Evolutionary conservation across 2,797 vertebrate genomes (phyloP).

Genomic region (Pristis pectinata): DNA sequence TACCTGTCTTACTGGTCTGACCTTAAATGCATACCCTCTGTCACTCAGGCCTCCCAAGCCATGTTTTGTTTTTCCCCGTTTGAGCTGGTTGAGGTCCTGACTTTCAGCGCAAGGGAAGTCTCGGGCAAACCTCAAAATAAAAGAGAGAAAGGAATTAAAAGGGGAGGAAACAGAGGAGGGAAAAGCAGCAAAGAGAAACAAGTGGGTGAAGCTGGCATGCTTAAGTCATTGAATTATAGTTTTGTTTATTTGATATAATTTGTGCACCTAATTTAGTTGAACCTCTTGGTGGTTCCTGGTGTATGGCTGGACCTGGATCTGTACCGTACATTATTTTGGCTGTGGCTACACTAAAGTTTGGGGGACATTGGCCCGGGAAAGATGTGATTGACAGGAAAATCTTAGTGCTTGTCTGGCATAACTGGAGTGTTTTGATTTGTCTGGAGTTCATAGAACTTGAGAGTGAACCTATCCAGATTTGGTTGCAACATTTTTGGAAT

Average conservation of each 20-base stretch:
- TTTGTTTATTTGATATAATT: not conserved
- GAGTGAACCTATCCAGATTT: not conserved
- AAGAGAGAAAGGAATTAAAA: not conserved
- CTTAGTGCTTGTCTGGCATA: not conserved
- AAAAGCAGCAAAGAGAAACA: not conserved
- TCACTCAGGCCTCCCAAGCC: not conserved
- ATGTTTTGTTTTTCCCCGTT: not conserved
- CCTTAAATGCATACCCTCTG: not conserved
- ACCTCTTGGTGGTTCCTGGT: not conserved
- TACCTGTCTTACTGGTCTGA: not conserved
- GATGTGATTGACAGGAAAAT: not conserved
- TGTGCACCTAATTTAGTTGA: not conserved
- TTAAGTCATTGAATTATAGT: not conserved
- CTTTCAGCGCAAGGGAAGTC: not conserved
- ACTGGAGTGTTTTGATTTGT: not conserved
- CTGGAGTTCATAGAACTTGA: not conserved
- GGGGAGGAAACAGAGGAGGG: not conserved
- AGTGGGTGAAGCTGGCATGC: not conserved
- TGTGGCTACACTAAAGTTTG: too few relatives aligned
- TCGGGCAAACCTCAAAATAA: not conserved
- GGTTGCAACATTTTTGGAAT: not conserved
- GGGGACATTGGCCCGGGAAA: not conserved
- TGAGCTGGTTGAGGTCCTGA: too few relatives aligned
- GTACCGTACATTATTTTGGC: too few relatives aligned
- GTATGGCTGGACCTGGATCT: not conserved